A percentile compares a stretch with the other conserved stretches of the same genome.
phyloP scores from a whole-genome alignment of 2,113 vertebrate species.

The Tragulus kanchil region DNA sequence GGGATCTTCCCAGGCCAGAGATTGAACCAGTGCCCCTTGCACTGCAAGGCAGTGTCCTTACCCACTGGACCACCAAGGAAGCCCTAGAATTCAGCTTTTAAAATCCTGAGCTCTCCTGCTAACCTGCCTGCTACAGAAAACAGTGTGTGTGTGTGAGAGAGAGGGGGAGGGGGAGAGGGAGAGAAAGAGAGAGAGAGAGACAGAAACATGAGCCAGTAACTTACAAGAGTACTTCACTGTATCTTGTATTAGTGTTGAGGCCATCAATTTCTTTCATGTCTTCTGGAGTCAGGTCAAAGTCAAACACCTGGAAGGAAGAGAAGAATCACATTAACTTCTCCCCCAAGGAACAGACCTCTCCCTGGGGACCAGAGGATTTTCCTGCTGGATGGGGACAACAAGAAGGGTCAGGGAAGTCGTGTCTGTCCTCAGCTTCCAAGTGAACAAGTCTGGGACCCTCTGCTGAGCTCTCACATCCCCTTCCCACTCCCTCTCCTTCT shows the following conservation, averaged over 20 bases:
- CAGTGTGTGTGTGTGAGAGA: not conserved
- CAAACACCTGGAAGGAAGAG: not conserved
- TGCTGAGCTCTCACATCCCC: not conserved
- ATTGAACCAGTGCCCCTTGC: no score
- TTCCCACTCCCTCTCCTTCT: not conserved
- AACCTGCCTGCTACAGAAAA: not conserved
- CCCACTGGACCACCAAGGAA: no score
- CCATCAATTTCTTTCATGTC: not conserved
- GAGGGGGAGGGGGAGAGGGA: no score
- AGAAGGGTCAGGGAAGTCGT: not conserved
- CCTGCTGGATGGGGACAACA: not conserved
- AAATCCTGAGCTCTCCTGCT: not conserved
- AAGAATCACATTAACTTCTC: not conserved
- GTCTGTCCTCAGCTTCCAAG: not conserved
- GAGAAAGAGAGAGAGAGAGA: no score
- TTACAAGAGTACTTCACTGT: not conserved
- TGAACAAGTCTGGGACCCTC: not conserved
- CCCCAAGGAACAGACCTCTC: not conserved
- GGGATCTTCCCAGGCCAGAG: no score
- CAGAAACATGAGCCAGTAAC: not conserved
- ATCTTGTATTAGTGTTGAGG: not conserved
- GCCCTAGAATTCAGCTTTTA: not conserved
- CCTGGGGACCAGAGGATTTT: not conserved
- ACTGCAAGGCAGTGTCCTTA: no score
- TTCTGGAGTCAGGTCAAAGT: not conserved